Evolutionary conservation across 23 tunicate genomes (phyloP).

Genomic region (Corella eumyota): DNA sequence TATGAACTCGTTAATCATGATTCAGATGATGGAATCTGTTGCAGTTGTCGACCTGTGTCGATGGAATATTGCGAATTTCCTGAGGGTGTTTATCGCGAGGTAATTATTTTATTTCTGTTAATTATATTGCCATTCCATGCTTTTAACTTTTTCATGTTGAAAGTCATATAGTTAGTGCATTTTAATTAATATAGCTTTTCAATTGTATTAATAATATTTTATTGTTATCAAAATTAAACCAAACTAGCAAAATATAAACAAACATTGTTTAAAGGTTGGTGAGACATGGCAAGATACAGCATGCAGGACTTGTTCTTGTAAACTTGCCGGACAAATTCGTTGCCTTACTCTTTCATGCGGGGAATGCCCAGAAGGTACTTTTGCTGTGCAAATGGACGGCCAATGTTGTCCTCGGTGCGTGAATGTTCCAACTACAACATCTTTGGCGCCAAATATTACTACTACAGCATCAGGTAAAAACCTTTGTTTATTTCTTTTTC

Average conservation of each 20-base stretch:
- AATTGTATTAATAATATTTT: too few relatives aligned
- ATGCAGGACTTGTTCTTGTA: constrained; percentile 45
- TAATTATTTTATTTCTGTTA: neutral
- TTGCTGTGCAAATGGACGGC: constrained; percentile 9
- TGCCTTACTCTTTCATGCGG: constrained; percentile 39
- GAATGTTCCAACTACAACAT: constrained; percentile 4
- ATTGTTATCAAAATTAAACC: neutral
- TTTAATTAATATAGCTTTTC: too few relatives aligned
- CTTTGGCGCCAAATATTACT: neutral
- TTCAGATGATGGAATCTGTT: constrained; percentile 69
- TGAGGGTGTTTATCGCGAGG: constrained; percentile 24
- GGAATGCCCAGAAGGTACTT: constrained; percentile 43
- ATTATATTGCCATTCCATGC: neutral
- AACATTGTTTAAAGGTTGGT: constrained; percentile 35
- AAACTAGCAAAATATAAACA: neutral
- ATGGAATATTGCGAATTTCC: constrained; percentile 41
- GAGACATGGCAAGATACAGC: constrained; percentile 49
- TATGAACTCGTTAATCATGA: constrained; percentile 70
- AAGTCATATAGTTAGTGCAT: too few relatives aligned
- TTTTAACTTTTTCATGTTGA: too few relatives aligned
- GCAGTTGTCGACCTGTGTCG: constrained; percentile 60
- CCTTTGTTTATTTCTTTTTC: too few relatives aligned
- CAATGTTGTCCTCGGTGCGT: constrained; percentile 64
- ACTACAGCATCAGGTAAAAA: constrained; percentile 4
- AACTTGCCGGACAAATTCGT: constrained; percentile 10